A percentile compares a stretch with the other conserved stretches of the same genome.
Conservation (phyloP, 2,113 vertebrate species). For the Mormoops blainvillei region DNA sequence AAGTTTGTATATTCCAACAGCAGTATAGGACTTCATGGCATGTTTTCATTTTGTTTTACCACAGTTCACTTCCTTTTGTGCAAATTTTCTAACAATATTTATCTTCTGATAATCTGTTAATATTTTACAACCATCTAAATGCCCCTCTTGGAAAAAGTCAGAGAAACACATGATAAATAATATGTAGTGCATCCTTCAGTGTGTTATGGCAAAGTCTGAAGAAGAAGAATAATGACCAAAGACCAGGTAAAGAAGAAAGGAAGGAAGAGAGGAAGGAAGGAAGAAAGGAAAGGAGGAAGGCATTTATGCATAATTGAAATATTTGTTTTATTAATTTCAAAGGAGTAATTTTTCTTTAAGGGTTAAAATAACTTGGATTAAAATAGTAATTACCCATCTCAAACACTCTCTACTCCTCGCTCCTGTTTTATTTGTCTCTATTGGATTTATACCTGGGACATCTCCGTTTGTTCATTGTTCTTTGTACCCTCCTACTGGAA, state of each 20-base stretch:
- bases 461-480: not conserved
- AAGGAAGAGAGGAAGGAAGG: not conserved
- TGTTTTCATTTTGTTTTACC: not conserved
- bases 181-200: not conserved
- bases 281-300: not conserved
- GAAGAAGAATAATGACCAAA: not conserved
- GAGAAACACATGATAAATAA: not conserved
- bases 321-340: not conserved
- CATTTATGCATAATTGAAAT: not conserved
- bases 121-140: not conserved
- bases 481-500: not conserved
- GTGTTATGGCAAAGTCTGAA: not conserved
- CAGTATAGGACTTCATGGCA: not conserved
- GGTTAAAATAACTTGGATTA: not conserved
- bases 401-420: not conserved
- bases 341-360: not conserved
- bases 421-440: not conserved
- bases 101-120: not conserved
- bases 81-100: not conserved
- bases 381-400: not conserved
- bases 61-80: not conserved
- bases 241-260: not conserved
- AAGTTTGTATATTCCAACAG: not conserved
- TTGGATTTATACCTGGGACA: not conserved
- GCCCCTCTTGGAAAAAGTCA: not conserved